Percentiles rank a stretch among this genome's conserved stretches.
Evolutionary conservation across 2,797 vertebrate species (phyloP).

Genomic region (Knipowitschia caucasica): DNA sequence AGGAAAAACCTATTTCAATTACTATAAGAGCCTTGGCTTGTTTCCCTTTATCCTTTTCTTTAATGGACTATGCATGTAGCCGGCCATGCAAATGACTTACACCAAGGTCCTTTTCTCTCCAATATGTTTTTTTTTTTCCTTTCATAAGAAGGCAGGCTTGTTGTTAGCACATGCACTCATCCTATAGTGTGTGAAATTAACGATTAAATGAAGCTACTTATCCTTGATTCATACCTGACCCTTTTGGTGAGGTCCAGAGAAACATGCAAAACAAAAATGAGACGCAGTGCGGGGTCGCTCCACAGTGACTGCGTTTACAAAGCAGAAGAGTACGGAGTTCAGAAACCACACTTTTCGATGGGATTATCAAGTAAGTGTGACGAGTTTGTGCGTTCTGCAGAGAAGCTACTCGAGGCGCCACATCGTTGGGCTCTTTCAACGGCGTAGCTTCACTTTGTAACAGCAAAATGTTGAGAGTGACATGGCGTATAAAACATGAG

Average conservation of each 20-base stretch:
- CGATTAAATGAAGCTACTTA: constrained; percentile 30
- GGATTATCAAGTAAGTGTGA: too few relatives aligned
- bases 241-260: constrained; percentile 34
- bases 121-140: constrained; percentile 18
- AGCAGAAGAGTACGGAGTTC: too few relatives aligned
- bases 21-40: constrained; percentile 59
- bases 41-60: constrained; percentile 47
- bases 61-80: constrained; percentile 49
- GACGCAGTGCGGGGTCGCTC: constrained; percentile 14
- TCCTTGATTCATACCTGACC: constrained; percentile 28
- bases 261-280: constrained; percentile 30
- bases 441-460: too few relatives aligned
- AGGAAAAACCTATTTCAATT: constrained; percentile 60
- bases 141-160: constrained; percentile 22
- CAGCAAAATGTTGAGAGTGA: too few relatives aligned
- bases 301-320: background rate
- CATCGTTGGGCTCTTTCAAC: too few relatives aligned
- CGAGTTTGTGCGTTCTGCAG: too few relatives aligned
- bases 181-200: constrained; percentile 19
- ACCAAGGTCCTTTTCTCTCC: constrained; percentile 42
- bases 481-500: too few relatives aligned
- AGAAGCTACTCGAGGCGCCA: too few relatives aligned
- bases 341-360: too few relatives aligned
- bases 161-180: constrained; percentile 13
- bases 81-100: constrained; percentile 44